Percentiles rank a stretch among this genome's conserved stretches.
Conservation (phyloP, 1,140 invertebrate genomes). For the Parasteatoda tepidariorum region DNA sequence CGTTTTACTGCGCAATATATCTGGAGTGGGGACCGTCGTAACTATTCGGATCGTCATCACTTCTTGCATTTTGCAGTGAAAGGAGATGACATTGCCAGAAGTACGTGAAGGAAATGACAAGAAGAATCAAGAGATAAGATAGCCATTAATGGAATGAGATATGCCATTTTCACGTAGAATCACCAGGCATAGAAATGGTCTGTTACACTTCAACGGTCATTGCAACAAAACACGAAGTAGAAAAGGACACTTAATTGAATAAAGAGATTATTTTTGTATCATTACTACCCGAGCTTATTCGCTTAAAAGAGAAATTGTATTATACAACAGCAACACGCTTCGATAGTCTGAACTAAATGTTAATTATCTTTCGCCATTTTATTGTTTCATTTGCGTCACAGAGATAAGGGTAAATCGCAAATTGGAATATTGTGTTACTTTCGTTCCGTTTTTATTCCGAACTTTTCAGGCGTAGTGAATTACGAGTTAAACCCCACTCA, state of each 20-base stretch:
- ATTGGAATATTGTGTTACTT: no score
- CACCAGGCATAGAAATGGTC: slow-evolving; percentile 16
- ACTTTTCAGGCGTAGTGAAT: no score
- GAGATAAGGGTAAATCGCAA: no score
- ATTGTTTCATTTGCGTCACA: no score
- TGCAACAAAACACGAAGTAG: not conserved
- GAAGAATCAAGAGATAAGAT: not conserved
- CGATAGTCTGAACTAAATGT: no score
- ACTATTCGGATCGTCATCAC: not conserved
- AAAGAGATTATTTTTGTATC: not conserved
- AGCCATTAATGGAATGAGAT: slow-evolving; percentile 9
- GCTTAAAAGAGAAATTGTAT: no score
- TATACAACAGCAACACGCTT: no score
- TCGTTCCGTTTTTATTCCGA: no score
- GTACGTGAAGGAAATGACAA: slow-evolving; percentile 9
- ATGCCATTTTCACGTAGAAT: slow-evolving; percentile 25
- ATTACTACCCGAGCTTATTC: no score
- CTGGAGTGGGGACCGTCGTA: not conserved
- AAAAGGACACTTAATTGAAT: not conserved
- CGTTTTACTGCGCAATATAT: not conserved
- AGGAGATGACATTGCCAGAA: not conserved
- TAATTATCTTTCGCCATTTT: no score
- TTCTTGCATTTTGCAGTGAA: slow-evolving; percentile 2
- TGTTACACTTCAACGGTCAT: slow-evolving; percentile 22
- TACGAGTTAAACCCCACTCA: no score